phyloP scores from a whole-genome alignment of 2,888 invertebrate genomes.

The Hoplodrina ambigua region DNA sequence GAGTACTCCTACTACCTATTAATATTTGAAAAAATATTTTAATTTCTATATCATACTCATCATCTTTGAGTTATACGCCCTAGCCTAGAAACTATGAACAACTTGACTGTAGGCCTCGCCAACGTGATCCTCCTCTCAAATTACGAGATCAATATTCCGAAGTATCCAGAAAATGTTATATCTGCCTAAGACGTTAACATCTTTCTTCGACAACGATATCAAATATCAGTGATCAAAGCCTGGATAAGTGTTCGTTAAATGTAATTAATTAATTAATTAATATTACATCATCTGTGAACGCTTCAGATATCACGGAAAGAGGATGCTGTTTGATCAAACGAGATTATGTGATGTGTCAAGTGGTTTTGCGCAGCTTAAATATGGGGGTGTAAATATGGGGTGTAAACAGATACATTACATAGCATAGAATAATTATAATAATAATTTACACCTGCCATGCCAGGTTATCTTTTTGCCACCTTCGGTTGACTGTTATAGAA shows the following conservation, averaged over 20 bases:
- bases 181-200: not conserved
- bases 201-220: constrained; percentile 10
- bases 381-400: not conserved
- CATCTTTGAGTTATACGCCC: not conserved
- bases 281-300: constrained; percentile 5
- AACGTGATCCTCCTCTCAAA: not conserved
- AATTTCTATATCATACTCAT: no score
- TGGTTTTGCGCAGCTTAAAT: constrained; percentile 8
- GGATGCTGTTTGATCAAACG: constrained; percentile 26
- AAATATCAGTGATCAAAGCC: constrained; percentile 36
- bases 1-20: no score
- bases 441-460: no score
- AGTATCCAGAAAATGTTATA: not conserved
- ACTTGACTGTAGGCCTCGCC: not conserved
- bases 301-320: constrained; percentile 6
- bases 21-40: no score
- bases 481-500: no score
- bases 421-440: no score
- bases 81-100: not conserved
- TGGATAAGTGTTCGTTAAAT: constrained; percentile 22
- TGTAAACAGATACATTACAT: no score
- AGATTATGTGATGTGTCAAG: constrained; percentile 14
- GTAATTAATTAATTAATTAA: constrained; percentile 38
- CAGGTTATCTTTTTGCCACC: no score
- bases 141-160: not conserved